phyloP scores from a whole-genome alignment of 1,140 invertebrate species.

The Lerema accius region DNA sequence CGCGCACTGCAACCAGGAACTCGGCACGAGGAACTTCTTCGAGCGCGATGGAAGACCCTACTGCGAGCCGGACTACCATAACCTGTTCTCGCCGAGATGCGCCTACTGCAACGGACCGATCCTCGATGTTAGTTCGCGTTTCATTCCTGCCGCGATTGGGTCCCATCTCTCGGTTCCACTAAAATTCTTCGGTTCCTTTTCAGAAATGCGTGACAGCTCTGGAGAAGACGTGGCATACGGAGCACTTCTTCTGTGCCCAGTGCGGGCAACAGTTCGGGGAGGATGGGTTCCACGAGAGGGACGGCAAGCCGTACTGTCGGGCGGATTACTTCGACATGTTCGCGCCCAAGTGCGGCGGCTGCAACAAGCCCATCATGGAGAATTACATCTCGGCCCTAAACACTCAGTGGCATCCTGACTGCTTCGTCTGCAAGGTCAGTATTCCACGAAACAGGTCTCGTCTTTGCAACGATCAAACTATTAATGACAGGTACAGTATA shows the following conservation, averaged over 20 bases:
- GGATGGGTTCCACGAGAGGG: slow-evolving; percentile 97
- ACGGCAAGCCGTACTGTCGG: slow-evolving; percentile 96
- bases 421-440: slow-evolving; percentile 99
- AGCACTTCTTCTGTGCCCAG: slow-evolving; percentile 99
- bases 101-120: slow-evolving; percentile 99
- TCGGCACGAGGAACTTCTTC: slow-evolving; percentile 99
- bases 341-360: slow-evolving; percentile 99
- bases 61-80: slow-evolving; percentile 99
- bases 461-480: not conserved
- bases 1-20: slow-evolving; percentile 96
- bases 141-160: not conserved
- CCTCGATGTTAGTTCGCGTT: slow-evolving; percentile 90
- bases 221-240: slow-evolving; percentile 99
- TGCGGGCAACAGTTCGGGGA: slow-evolving; percentile 98
- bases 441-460: slow-evolving; percentile 20
- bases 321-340: slow-evolving; percentile 99
- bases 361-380: slow-evolving; percentile 98
- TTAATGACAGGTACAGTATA: slow-evolving; percentile 43
- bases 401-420: slow-evolving; percentile 99
- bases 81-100: slow-evolving; percentile 98
- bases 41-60: slow-evolving; percentile 98
- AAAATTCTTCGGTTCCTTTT: slow-evolving; percentile 55
- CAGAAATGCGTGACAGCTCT: slow-evolving; percentile 99
- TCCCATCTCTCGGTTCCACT: slow-evolving; percentile 7
- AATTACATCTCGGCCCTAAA: slow-evolving; percentile 99